These are phyloP conservation scores for Lasioglossum oenotherae DNA, from an alignment of 2,888 invertebrate species.

Conservation along the genomic window DNA sequence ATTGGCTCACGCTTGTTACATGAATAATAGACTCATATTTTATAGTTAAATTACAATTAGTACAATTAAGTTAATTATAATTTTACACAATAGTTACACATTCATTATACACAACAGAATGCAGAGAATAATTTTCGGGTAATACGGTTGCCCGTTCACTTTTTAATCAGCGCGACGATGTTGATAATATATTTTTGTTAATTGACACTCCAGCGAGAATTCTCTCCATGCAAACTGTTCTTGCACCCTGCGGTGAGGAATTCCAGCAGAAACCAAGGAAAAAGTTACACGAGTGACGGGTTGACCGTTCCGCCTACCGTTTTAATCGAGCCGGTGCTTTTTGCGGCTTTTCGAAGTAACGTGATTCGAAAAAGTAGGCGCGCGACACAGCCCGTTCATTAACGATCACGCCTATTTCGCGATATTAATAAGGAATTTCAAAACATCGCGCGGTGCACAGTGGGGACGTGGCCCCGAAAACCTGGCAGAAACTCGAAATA, in stretches of 20 bases:
- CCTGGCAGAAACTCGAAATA: too few species aligned
- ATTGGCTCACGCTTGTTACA: not conserved
- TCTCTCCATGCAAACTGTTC: conserved; percentile 32
- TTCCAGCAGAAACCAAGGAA: conserved; percentile 51
- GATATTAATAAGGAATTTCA: conserved; percentile 14
- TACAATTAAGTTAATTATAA: too few species aligned
- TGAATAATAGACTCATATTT: not conserved
- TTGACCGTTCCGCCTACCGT: conserved; percentile 61
- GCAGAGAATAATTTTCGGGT: too few species aligned
- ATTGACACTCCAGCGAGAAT: conserved; percentile 37
- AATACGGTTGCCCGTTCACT: not conserved
- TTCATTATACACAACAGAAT: not conserved
- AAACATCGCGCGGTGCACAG: too few species aligned
- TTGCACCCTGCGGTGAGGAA: conserved; percentile 30
- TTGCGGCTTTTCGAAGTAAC: conserved; percentile 49
- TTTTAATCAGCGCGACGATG: not conserved
- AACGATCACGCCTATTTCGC: conserved; percentile 14
- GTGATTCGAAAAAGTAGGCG: conserved; percentile 38
- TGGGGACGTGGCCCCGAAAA: too few species aligned
- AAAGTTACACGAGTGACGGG: conserved; percentile 48
- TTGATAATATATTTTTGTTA: conserved; percentile 26
- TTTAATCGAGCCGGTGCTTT: conserved; percentile 56
- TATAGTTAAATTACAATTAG: not conserved
- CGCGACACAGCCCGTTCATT: conserved; percentile 29
- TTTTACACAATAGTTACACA: too few species aligned